Conservation (phyloP, 2,888 invertebrate species). For the Romanomermis culicivorax region DNA sequence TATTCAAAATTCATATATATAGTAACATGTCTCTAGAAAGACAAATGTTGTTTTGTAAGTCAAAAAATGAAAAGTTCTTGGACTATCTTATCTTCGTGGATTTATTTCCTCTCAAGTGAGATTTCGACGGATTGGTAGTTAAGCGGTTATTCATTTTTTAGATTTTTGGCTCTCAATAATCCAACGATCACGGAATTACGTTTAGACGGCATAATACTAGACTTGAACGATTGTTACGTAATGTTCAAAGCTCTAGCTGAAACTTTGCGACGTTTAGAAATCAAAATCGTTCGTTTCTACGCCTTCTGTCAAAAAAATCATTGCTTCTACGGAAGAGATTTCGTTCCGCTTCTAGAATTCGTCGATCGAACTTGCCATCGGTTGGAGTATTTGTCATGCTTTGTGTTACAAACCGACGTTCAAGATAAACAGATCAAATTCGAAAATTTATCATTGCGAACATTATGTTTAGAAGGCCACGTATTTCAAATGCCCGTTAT, state of each 20-base stretch:
- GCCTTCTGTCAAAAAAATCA: background rate
- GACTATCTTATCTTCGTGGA: too few relatives aligned
- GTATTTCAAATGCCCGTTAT: background rate
- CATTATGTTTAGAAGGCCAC: background rate
- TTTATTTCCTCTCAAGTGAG: too few relatives aligned
- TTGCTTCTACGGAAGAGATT: background rate
- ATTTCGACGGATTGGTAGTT: too few relatives aligned
- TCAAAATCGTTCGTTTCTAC: constrained; percentile 2
- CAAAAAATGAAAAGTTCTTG: too few relatives aligned
- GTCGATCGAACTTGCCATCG: background rate
- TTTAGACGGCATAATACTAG: constrained; percentile 6
- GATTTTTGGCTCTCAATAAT: constrained; percentile 5
- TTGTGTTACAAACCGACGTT: background rate
- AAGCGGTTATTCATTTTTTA: too few relatives aligned
- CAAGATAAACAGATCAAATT: background rate
- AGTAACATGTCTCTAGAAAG: too few relatives aligned
- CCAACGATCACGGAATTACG: constrained; percentile 1
- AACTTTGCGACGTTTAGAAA: constrained; percentile 18
- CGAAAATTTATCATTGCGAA: background rate
- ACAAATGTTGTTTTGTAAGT: too few relatives aligned
- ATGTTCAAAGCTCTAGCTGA: constrained; percentile 1
- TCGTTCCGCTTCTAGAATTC: background rate
- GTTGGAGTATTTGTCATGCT: background rate
- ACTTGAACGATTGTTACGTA: background rate
- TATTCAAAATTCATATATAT: too few relatives aligned